Conservation (phyloP, 1,140 invertebrate genomes). For the Ips typographus region DNA sequence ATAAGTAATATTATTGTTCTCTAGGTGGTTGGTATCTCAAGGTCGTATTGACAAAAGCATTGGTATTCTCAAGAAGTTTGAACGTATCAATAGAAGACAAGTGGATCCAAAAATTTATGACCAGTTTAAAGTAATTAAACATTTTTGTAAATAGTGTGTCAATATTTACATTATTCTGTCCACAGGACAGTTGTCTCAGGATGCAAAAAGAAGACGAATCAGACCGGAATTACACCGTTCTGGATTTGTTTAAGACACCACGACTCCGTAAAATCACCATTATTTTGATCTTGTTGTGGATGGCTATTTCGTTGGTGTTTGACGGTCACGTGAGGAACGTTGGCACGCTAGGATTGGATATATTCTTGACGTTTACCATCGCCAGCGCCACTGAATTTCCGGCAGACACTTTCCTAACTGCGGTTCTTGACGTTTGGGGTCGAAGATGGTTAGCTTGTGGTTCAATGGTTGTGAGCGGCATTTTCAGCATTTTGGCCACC, state of each 20-base stretch:
- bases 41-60: constrained; percentile 77
- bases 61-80: constrained; percentile 75
- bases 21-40: constrained; percentile 79
- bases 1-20: too few relatives aligned
- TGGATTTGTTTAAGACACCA: constrained; percentile 76
- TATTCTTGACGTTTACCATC: constrained; percentile 82
- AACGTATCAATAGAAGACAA: constrained; percentile 73
- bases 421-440: constrained; percentile 79
- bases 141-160: constrained; percentile 4
- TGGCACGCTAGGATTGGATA: constrained; percentile 72
- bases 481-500: constrained; percentile 76
- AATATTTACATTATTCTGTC: not conserved
- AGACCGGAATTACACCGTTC: constrained; percentile 69
- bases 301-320: constrained; percentile 82
- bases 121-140: constrained; percentile 63
- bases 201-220: constrained; percentile 67
- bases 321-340: constrained; percentile 85
- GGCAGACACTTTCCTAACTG: constrained; percentile 77
- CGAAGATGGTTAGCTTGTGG: constrained; percentile 80
- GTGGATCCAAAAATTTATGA: constrained; percentile 72
- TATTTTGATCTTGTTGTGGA: constrained; percentile 79
- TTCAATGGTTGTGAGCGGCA: constrained; percentile 74
- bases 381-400: constrained; percentile 80
- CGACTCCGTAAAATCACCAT: constrained; percentile 70
- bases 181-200: constrained; percentile 64